Percentiles rank a stretch among this genome's conserved stretches.
Evolutionary conservation across 2,113 vertebrate genomes (phyloP).

Genomic region (Rutilus rutilus): DNA sequence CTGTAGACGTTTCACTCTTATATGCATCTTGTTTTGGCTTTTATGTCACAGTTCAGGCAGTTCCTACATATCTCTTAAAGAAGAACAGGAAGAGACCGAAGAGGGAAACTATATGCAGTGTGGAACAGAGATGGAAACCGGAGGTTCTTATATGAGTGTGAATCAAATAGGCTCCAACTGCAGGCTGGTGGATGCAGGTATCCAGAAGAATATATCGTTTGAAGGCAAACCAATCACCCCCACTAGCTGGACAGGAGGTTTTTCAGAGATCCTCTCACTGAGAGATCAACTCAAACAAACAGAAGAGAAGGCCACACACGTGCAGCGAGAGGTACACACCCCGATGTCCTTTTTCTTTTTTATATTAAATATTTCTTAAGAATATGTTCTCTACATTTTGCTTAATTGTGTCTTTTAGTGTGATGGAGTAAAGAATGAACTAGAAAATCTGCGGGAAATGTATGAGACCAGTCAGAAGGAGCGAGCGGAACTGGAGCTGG

Average conservation of each 20-base stretch:
- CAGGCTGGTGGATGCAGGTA: constrained; percentile 75
- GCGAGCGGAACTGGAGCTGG: constrained; percentile 82
- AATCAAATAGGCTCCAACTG: constrained; percentile 65
- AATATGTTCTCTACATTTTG: neutral
- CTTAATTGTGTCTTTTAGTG: constrained; percentile 72
- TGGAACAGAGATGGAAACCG: constrained; percentile 61
- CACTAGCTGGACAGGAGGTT: constrained; percentile 73
- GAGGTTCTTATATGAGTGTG: constrained; percentile 70
- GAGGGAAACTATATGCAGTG: constrained; percentile 54
- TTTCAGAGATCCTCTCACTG: constrained; percentile 75
- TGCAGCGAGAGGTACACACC: constrained; percentile 78
- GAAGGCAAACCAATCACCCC: constrained; percentile 77
- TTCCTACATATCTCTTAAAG: constrained; percentile 71
- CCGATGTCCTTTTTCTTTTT: neutral
- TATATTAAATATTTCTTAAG: neutral
- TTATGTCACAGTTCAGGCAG: constrained; percentile 68
- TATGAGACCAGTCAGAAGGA: constrained; percentile 83
- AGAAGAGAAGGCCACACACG: constrained; percentile 77
- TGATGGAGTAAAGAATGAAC: constrained; percentile 78
- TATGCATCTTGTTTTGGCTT: neutral
- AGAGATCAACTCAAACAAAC: constrained; percentile 82
- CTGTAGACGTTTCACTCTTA: neutral
- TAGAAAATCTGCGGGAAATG: constrained; percentile 79
- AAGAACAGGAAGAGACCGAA: constrained; percentile 65
- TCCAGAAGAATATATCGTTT: constrained; percentile 83